Evolutionary conservation across 2,113 vertebrate species (phyloP), one percentile per base, ranked within the genome.

Genomic region (Pseudonaja textilis): DNA sequence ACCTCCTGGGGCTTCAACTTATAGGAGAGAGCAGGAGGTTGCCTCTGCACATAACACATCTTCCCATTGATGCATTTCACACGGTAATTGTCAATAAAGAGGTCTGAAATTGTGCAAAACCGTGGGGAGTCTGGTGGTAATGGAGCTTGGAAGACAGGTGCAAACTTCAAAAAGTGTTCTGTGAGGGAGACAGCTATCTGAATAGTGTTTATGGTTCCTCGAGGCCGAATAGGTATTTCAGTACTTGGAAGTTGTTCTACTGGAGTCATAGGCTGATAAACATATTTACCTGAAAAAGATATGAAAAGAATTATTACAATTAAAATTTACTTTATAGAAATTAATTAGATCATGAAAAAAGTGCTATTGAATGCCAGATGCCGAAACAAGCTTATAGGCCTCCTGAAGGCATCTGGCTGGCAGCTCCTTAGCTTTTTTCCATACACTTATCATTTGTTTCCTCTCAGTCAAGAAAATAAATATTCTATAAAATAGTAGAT

Each of bases 21-120:
- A 45, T 96, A 96, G 74, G 97, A 97, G 1, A 94, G 92, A 0
- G 97, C 93, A 0, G 97, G 97, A 0, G 96, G 97, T 85, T 99
- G 98, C 91, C 98, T 97, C 97, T 99, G 99, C 92, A 99, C 99
- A 0, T 99, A 99, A 96, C 99, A 99, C 99, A 99, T 99, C 98
- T 99, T 99, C 50, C 99, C 99, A 0, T 99, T 99, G 96, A 99
- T 99, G 96, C 99, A 99, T 91, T 99, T 99, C 74, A 99, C 99
- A 1, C 99, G 98, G 95, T 99, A 99, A 97, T 98, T 99, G 93
- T 99, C 99, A 85, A 99, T 98, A 94, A 99, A 99, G 91, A 99
- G 98, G 96, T 99, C 99, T 0, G 99, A 98, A 20, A 99, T 99
- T 55, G 98, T 98, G 96, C 99, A 99, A 98, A 99, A 99, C 94